Base-by-base conservation (phyloP, 2,797 vertebrate genomes). In the Botia kubotai region DNA sequence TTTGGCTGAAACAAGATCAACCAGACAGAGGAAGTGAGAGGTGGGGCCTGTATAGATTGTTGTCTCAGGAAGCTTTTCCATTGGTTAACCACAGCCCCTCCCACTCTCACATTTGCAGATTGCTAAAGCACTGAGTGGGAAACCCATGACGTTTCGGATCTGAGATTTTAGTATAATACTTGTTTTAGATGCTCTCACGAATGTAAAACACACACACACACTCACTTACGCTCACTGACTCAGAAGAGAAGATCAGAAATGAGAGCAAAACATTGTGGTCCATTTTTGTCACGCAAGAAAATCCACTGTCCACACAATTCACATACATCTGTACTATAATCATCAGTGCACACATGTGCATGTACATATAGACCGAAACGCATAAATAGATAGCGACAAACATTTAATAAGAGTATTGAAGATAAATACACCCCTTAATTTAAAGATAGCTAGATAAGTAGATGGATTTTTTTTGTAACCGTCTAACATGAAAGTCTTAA, bases 1-100 rank as follows among this genome's bases (percentile, higher is more conserved):
- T 81, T 83, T 80, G 67, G 46, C 82, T 87, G 81, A 87, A 86
- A 86, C 78, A 48, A 80, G 78, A 68, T 74, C 71, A 77, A 78
- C 71, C 36, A 81, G 67, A 65, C 69, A 81, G 74, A 82, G 86
- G 88, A 87, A 87, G 84, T 85, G 77, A 85, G 82, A 85, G 85
- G 88, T 14, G 86, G 80, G 68, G 83, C 82, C 71, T 79, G 62
- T 68, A 69, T 75, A 48, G 79, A 86, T 86, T 81, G 75, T 78
- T 77, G 82, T 89, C 85, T 81, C 82, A 82, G 57, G 78, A 79
- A 84, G 87, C 76, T 81, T 93, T 94, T 94, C 91, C 91, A 91
- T 77, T 92, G 92, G 91, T 93, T 92, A 93, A 93, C 93, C 93
- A 91, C 93, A 79, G 78, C 50, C 85, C 86, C 86, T 43, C 23